Conservation (phyloP, 2,797 vertebrate species). For the Petrocephalus sullivani region DNA sequence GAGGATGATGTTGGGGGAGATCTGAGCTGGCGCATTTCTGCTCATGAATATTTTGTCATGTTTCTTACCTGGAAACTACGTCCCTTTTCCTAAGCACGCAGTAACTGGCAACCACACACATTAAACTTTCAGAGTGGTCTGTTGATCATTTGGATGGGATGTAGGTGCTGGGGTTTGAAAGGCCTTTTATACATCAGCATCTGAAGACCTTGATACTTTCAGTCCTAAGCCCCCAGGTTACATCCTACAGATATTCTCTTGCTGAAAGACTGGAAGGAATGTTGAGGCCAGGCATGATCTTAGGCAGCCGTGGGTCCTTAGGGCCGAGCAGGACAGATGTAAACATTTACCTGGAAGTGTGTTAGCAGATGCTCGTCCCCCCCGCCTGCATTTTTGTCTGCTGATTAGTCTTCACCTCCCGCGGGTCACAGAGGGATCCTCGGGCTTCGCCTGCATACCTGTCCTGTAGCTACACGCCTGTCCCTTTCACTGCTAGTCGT, state of each 20-base stretch:
- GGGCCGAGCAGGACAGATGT: constrained; percentile 3
- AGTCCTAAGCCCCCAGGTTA: not conserved
- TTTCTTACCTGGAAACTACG: not conserved
- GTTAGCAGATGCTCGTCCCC: not conserved
- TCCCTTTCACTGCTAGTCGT: constrained; percentile 41
- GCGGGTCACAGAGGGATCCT: constrained; percentile 14
- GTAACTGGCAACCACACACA: not conserved
- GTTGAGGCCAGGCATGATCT: not conserved
- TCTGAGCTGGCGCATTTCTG: not conserved
- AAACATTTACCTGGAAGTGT: constrained; percentile 9
- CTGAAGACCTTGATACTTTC: not conserved
- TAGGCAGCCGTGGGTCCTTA: not conserved
- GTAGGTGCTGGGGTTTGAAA: not conserved
- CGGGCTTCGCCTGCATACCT: constrained; percentile 63
- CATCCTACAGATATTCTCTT: not conserved
- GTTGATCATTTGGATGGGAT: not conserved
- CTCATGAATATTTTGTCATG: not conserved
- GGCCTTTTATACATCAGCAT: not conserved
- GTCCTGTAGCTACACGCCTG: constrained; percentile 69
- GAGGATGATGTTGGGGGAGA: not conserved
- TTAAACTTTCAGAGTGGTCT: not conserved
- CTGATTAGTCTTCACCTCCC: constrained; percentile 9
- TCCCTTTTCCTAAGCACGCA: not conserved
- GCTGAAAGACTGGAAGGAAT: not conserved
- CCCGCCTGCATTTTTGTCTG: constrained; percentile 8